A percentile compares a stretch with the other conserved stretches of the same genome.
Conservation (phyloP, 2,797 vertebrate genomes). For the Myiothlypis coronata region DNA sequence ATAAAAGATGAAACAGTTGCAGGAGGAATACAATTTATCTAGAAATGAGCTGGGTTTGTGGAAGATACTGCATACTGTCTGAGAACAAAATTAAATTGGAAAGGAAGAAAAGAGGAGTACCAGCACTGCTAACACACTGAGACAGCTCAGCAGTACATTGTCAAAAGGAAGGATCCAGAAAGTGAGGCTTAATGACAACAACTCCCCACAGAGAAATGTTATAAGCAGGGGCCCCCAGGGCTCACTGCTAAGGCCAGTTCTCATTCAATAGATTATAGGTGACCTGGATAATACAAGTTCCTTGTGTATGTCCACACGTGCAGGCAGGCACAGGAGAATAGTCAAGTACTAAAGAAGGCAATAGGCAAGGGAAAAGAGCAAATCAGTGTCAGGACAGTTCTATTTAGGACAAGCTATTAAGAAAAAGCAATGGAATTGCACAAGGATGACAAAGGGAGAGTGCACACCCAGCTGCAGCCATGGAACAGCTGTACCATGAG, state of each 20-base stretch:
- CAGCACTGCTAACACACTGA: background rate
- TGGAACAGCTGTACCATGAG: background rate
- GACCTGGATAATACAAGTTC: slow-evolving; percentile 17
- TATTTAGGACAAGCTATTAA: background rate
- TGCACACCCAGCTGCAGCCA: background rate
- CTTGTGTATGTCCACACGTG: background rate
- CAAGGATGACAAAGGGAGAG: background rate
- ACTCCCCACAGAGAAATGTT: background rate
- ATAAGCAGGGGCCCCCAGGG: background rate
- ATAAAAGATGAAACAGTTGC: background rate
- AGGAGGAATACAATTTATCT: background rate
- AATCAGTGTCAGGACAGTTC: background rate
- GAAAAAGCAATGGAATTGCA: background rate
- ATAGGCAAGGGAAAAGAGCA: background rate
- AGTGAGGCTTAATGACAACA: background rate
- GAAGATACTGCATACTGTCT: background rate
- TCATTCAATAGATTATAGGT: slow-evolving; percentile 26
- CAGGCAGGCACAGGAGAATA: background rate
- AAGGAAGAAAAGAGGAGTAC: background rate
- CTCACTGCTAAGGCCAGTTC: background rate
- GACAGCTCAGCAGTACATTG: background rate
- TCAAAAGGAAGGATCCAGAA: background rate
- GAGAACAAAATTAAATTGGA: background rate
- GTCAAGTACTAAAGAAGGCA: background rate
- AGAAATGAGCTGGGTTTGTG: background rate